Percentiles rank a stretch among this genome's conserved stretches.
Conservation (phyloP, 2,888 invertebrate species). For the Urechis unicinctus region DNA sequence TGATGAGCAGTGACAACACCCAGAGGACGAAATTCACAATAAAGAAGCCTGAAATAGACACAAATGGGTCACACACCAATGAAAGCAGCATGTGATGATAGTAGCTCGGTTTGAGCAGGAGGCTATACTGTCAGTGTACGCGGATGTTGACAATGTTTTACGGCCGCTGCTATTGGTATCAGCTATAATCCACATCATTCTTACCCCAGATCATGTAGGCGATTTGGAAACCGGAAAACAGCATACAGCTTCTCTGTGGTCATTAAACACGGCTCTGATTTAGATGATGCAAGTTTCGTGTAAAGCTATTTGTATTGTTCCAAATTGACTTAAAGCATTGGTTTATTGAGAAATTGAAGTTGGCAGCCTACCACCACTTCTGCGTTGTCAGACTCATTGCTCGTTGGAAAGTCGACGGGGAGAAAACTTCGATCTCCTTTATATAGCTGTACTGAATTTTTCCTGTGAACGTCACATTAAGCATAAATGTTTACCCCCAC, state of each 20-base stretch:
- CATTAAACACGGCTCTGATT: slow-evolving; percentile 1
- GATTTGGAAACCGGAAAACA: slow-evolving; percentile 36
- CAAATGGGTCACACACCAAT: no score
- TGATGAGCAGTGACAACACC: slow-evolving; percentile 19
- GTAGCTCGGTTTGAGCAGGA: no score
- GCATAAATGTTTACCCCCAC: no score
- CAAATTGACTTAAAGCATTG: neutral
- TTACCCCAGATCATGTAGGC: slow-evolving; percentile 36
- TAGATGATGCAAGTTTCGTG: neutral
- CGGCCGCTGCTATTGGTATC: no score
- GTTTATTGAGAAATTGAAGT: no score
- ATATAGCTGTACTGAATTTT: neutral
- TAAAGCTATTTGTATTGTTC: neutral
- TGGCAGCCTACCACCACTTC: neutral
- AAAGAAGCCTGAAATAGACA: slow-evolving; percentile 22
- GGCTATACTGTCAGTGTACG: no score
- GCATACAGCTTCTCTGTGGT: slow-evolving; percentile 31
- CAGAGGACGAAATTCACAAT: slow-evolving; percentile 23
- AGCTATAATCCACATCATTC: no score
- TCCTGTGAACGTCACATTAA: neutral
- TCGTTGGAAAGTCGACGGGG: neutral
- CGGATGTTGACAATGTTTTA: no score
- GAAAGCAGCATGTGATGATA: no score
- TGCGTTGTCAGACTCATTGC: neutral
- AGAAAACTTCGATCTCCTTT: slow-evolving; percentile 1